Percentiles rank a stretch among this genome's conserved stretches.
phyloP scores from a whole-genome alignment of 2,888 invertebrate species.

The Tiphia femorata region DNA sequence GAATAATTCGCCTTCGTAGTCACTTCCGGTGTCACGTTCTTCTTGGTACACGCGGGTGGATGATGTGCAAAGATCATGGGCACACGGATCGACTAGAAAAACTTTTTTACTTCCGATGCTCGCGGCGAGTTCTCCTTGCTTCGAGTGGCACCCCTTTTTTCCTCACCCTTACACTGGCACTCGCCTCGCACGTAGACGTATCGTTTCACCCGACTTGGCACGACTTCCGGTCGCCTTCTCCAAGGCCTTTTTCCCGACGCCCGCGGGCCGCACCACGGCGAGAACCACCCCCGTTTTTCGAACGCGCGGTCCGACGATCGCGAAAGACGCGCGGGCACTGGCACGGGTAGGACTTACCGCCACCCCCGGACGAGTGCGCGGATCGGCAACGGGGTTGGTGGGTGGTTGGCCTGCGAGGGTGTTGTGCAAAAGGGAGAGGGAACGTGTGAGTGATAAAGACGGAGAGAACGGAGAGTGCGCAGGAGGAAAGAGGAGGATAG shows the following conservation, averaged over 20 bases:
- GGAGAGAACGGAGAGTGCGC: neutral
- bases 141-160: neutral
- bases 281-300: slow-evolving; percentile 42
- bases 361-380: slow-evolving; percentile 53
- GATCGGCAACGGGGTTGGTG: slow-evolving; percentile 44
- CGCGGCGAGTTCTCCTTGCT: neutral
- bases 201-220: neutral
- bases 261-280: slow-evolving; percentile 31
- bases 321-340: slow-evolving; percentile 68
- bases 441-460: too few species aligned
- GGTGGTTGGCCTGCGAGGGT: slow-evolving; percentile 32
- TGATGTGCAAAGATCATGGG: too few species aligned
- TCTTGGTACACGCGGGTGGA: too few species aligned
- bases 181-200: neutral
- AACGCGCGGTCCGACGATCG: slow-evolving; percentile 63
- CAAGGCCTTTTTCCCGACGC: too few species aligned
- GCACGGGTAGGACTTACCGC: slow-evolving; percentile 55
- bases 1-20: too few species aligned
- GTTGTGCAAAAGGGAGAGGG: slow-evolving; percentile 1
- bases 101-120: neutral
- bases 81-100: too few species aligned
- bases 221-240: neutral
- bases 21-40: too few species aligned
- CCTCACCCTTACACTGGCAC: neutral
- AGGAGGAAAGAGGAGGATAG: neutral